phyloP scores from a whole-genome alignment of 1,140 invertebrate genomes.

The Rhagoletis pomonella region DNA sequence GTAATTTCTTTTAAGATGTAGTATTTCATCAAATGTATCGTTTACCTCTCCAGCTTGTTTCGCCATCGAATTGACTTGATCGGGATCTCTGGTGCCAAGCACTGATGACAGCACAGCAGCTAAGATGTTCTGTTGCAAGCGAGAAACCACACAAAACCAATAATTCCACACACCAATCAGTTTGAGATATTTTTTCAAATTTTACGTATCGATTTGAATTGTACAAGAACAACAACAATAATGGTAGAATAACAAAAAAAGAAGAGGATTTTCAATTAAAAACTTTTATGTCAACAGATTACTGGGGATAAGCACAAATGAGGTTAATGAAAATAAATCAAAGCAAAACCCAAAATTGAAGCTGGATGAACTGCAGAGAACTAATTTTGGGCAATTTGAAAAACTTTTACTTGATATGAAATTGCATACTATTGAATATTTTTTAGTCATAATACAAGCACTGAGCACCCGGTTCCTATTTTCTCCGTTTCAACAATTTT shows the following conservation, averaged over 20 bases:
- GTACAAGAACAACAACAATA: conserved; percentile 48
- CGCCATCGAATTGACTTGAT: conserved; percentile 91
- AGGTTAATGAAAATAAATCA: too few species aligned
- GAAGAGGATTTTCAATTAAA: conserved; percentile 27
- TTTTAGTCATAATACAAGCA: too few species aligned
- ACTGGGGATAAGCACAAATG: background rate
- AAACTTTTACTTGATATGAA: too few species aligned
- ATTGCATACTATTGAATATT: too few species aligned
- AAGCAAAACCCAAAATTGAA: too few species aligned
- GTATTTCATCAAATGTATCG: conserved; percentile 23
- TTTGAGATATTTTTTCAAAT: conserved; percentile 36
- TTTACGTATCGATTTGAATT: conserved; percentile 45
- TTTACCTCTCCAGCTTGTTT: conserved; percentile 94
- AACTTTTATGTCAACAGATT: conserved; percentile 23
- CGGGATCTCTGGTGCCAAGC: conserved; percentile 90
- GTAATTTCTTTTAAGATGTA: background rate
- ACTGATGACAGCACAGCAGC: conserved; percentile 90
- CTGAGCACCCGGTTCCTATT: too few species aligned
- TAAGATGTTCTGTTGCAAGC: conserved; percentile 88
- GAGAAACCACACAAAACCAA: conserved; percentile 73
- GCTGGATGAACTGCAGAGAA: too few species aligned
- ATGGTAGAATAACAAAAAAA: conserved; percentile 19
- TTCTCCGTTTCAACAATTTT: too few species aligned
- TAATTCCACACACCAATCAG: conserved; percentile 49
- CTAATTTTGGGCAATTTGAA: too few species aligned